Base-by-base conservation (phyloP, 2,113 vertebrate genomes). In the Otis tarda region DNA sequence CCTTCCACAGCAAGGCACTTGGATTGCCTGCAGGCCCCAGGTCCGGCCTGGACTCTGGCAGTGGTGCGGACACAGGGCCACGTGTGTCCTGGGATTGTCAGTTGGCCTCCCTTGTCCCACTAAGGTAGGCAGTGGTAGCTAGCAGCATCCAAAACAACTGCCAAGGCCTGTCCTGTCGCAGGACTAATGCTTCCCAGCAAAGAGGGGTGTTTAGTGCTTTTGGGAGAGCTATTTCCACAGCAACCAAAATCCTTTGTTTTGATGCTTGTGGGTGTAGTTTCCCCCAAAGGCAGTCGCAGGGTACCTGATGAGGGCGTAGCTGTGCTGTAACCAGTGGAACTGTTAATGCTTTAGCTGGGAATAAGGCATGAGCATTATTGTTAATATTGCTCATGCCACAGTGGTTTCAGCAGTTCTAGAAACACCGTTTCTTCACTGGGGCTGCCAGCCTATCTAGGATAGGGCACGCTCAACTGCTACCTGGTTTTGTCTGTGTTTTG, bases 61-160 rank as follows among this genome's bases (percentile, higher is more conserved):
- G 5, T 1, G 57, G 4, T 13, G 10, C 0, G 0, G n/a, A 1
- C 5, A 3, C 1, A 25, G 14, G 43, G n/a, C 73, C 10, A 4
- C 16, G 0, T 0, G 12, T 23, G 2, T 6, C 0, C 52, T 5
- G 69, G 21, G 8, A 5, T 2, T 20, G 28, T 17, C 5, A 0
- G 0, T 8, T 30, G n/a, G 20, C 16, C 45, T 57, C 60, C 8
- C n/a, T 6, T 3, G 5, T 1, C 28, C 27, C 7, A 0, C 31
- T 10, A 7, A 52, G 23, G 19, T 9, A 41, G 80, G 30, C 63
- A 60, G 3, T 6, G 17, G 5, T 15, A n/a, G 8, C 25, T 21
- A 2, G 16, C 43, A 45, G 24, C 78, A n/a, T 33, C 65, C 47
- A 13, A 0, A 87, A 7, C 31, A 17, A 0, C 60, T 20, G 27